Evolutionary conservation across 2,797 vertebrate species (phyloP).

Genomic region (Chrysocyon brachyurus): DNA sequence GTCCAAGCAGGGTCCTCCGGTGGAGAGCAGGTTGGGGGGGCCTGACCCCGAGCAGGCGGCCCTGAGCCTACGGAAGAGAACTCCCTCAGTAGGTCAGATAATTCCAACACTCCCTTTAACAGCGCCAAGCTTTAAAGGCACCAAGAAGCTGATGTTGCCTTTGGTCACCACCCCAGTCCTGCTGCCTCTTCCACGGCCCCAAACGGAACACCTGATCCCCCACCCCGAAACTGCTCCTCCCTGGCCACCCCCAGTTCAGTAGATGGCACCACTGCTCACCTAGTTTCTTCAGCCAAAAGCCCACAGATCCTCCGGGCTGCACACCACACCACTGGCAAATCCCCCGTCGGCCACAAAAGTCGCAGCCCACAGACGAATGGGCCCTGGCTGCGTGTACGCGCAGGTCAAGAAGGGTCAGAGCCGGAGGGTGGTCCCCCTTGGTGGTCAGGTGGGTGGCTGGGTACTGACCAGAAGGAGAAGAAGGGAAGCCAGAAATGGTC

Average conservation of each 20-base stretch:
- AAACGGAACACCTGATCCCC: neutral
- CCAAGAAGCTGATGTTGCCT: fast-evolving
- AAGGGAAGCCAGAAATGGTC: fast-evolving
- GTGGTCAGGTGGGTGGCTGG: neutral
- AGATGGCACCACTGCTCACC: neutral
- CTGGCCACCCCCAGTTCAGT: neutral
- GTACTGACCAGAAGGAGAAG: neutral
- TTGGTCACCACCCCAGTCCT: neutral
- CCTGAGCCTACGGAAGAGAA: neutral
- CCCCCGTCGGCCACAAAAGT: fast-evolving
- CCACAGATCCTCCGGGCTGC: fast-evolving
- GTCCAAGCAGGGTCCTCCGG: neutral
- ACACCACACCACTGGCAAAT: fast-evolving
- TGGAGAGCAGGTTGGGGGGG: neutral
- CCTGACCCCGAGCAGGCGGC: neutral
- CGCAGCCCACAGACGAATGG: fast-evolving
- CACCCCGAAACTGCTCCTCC: neutral
- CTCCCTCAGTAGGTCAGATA: fast-evolving
- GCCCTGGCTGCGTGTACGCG: fast-evolving
- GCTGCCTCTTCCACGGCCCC: neutral
- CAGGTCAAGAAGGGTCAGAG: no score
- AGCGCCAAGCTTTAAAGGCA: fast-evolving
- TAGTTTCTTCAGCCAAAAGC: neutral
- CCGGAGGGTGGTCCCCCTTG: fast-evolving
- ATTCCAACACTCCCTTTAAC: neutral